Base-by-base conservation (phyloP, 2,888 invertebrate species). In the Megalurothrips usitatus region DNA sequence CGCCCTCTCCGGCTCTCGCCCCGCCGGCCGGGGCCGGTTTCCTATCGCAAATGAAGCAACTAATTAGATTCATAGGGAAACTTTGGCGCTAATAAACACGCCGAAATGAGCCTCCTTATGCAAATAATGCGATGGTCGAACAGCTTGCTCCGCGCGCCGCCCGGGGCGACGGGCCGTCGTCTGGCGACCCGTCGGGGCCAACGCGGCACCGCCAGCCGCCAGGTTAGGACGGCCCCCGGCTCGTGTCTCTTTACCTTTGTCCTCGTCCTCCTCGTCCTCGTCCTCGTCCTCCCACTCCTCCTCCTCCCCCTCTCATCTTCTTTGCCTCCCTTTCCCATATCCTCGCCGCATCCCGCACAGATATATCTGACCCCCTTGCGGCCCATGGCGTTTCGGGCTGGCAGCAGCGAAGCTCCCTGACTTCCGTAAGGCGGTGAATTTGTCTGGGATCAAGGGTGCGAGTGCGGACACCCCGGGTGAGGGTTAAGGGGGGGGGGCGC, bases 61-160 rank as follows among this genome's bases (percentile, higher is more conserved):
- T 75, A 75, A 75, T 75, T 75, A 75, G 68, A 75, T 75, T 75
- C 68, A 75, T 75, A 26, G 68, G 1, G 68, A 26, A 75, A 75
- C 23, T 75, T 75, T 75, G 68, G 23, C 26, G 68, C 68, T 75
- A 75, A 75, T 75, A 23, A 75, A 26, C 23, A 26, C 23, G 23
- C 26, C 12, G 68, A 75, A 75, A 75, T 75, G 68, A 75, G 68
- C 68, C 68, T 75, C 68, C 68, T 26, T 75, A 75, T 75, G 68
- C 68, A 26, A 75, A 75, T 75, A 58, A 58, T 58, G 58, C 58
- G 58, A 58, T 58, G 58, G 58, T n/a, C 58, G 14, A 58, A 17
- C 58, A 58, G 58, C 58, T 58, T 17, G 11, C 0, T 17, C n/a
- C 19, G 52, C 17, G 52, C 58, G 19, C 14, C 19, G 58, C 58